Evolutionary conservation across 2,797 vertebrate species (phyloP), one percentile per base, ranked within the genome.

Genomic region (Sebastes umbrosus): DNA sequence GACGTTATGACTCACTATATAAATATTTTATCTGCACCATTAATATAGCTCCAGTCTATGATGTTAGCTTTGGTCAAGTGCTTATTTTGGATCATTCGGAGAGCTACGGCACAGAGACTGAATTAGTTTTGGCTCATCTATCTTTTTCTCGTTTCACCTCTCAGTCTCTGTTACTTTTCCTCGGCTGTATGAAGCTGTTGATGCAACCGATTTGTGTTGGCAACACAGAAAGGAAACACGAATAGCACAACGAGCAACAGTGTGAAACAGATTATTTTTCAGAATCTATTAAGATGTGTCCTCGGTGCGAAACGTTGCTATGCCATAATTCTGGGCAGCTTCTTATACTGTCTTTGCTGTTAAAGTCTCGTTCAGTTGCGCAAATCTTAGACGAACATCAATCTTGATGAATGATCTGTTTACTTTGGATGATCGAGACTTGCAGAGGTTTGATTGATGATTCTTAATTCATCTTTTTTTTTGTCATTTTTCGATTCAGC

Each of bases 11-110:
- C 84, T 92, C 92, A 93, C 86, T 91, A 55, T 91, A 87, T 93
- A 92, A 93, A 94, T 94, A 93, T 94, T 94, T 90, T 91, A 93
- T 94, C 90, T 91, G 86, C 91, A 84, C 87, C 90, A 89, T 93
- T 92, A 94, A 92, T 92, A 92, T 76, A 87, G 69, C 84, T 89
- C 77, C 69, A 77, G 82, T 88, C 82, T 76, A 58, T 91, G 90
- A 90, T 93, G 92, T 93, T 93, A 93, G 86, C 86, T 89, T 92
- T 90, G 89, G 93, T 94, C 90, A 93, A 93, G 93, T 93, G 91
- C 89, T 94, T 93, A 86, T 90, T 94, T 92, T 94, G 93, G 89
- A 93, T 85, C 84, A 69, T 85, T 69, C 72, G 39, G 57, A 70
- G 77, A 90, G 84, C 78, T 78, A 20, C 74, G 14, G 75, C 77